These are phyloP conservation scores for Lepidocolaptes lacrymiger DNA, from an alignment of 2,797 vertebrate genomes.

Conservation along the genomic window DNA sequence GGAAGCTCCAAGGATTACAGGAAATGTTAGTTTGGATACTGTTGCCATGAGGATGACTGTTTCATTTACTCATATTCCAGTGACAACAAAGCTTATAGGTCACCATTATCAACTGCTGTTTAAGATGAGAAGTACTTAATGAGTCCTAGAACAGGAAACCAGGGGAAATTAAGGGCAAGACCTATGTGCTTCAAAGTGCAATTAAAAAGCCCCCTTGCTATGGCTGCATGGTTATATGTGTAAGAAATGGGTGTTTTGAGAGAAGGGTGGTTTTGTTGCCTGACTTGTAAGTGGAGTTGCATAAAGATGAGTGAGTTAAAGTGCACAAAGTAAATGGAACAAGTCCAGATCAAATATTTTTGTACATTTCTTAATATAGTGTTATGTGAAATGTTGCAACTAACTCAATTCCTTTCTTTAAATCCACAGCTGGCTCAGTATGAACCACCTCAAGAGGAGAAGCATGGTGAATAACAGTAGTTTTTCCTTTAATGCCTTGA, in stretches of 20 bases:
- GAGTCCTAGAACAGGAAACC: not conserved
- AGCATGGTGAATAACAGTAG: slow-evolving; percentile 79
- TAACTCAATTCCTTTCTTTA: slow-evolving; percentile 69
- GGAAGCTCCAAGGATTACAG: not conserved
- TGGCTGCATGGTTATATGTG: not conserved
- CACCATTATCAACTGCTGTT: not conserved
- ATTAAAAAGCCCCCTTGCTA: not conserved
- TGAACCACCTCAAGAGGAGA: slow-evolving; percentile 85
- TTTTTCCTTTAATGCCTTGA: slow-evolving; percentile 57
- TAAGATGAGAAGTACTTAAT: not conserved
- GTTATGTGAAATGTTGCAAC: not conserved
- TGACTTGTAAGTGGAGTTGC: not conserved
- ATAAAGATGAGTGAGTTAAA: not conserved
- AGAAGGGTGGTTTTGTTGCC: not conserved
- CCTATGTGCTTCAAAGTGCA: not conserved
- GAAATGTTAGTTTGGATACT: not conserved
- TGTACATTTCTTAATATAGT: not conserved
- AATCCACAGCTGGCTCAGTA: slow-evolving; percentile 89
- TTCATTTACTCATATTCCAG: not conserved
- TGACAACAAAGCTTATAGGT: not conserved
- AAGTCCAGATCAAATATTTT: not conserved
- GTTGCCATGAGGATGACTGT: not conserved
- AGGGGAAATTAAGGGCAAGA: not conserved
- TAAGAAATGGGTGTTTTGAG: not conserved
- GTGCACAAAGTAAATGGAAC: not conserved